phyloP scores from a whole-genome alignment of 64 coral and sea anemone genomes.

The Pocillopora damicornis region DNA sequence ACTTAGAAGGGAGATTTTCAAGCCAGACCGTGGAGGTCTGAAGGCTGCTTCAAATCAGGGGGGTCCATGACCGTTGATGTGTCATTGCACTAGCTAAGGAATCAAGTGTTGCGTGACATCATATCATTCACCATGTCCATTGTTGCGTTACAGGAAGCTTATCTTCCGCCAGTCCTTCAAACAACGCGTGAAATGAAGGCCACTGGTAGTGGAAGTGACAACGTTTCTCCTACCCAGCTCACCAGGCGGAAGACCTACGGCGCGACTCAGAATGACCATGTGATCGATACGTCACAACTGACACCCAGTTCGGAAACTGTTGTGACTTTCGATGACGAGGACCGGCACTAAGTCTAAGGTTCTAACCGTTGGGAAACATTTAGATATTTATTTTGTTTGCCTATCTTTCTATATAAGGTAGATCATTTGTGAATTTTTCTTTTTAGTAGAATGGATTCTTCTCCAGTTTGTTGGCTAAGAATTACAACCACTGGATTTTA shows the following conservation, averaged over 20 bases:
- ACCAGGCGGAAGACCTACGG: slow-evolving; percentile 87
- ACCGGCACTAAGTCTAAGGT: neutral
- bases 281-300: slow-evolving; percentile 79
- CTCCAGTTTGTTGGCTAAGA: too few relatives aligned
- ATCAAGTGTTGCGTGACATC: neutral
- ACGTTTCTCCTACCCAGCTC: slow-evolving; percentile 67
- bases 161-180: slow-evolving; percentile 86
- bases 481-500: too few relatives aligned
- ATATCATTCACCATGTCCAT: neutral
- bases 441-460: too few relatives aligned
- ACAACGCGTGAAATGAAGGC: slow-evolving; percentile 49
- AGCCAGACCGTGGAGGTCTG: too few relatives aligned
- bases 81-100: neutral
- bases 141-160: slow-evolving; percentile 73
- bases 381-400: neutral
- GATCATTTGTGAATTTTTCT: neutral
- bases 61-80: neutral
- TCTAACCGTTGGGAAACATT: neutral
- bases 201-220: slow-evolving; percentile 18
- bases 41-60: too few relatives aligned
- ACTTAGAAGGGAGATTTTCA: too few relatives aligned
- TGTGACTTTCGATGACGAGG: slow-evolving; percentile 66
- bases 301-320: slow-evolving; percentile 84
- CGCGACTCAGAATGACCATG: slow-evolving; percentile 67
- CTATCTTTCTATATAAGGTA: neutral